phyloP scores from a whole-genome alignment of 2,797 vertebrate genomes.

The Pitangus sulphuratus region DNA sequence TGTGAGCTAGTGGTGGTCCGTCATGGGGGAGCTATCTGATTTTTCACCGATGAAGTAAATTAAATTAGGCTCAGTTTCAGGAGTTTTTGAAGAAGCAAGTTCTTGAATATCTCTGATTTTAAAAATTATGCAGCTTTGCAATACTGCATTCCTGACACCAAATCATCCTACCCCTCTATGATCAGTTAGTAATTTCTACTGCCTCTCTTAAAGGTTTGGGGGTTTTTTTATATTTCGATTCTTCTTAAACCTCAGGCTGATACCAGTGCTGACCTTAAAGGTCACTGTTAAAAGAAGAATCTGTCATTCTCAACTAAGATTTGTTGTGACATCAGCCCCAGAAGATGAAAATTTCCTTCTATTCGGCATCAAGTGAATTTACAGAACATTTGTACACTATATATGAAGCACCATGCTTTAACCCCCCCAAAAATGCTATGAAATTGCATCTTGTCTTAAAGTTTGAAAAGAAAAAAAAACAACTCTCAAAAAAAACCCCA shows the following conservation, averaged over 20 bases:
- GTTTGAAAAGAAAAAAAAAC: background rate
- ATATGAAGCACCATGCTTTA: background rate
- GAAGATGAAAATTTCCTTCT: background rate
- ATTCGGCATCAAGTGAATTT: background rate
- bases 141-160: background rate
- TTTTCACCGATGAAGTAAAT: background rate
- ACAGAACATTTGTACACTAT: background rate
- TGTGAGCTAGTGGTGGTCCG: background rate
- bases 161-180: background rate
- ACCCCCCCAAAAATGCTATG: fast-evolving
- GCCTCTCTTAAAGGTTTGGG: background rate
- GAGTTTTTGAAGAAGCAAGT: background rate
- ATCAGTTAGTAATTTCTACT: background rate
- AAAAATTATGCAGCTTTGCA: background rate
- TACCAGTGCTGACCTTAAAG: background rate
- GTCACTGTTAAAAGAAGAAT: background rate
- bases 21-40: background rate
- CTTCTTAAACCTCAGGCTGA: background rate
- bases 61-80: background rate
- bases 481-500: background rate
- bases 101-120: background rate
- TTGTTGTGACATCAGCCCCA: background rate
- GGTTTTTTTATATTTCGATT: background rate
- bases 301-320: background rate
- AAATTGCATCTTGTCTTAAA: background rate